A percentile compares a stretch with the other conserved stretches of the same genome.
These are phyloP conservation scores for Falco concolor DNA, from an alignment of 2,797 vertebrate species.

Conservation along the genomic window DNA sequence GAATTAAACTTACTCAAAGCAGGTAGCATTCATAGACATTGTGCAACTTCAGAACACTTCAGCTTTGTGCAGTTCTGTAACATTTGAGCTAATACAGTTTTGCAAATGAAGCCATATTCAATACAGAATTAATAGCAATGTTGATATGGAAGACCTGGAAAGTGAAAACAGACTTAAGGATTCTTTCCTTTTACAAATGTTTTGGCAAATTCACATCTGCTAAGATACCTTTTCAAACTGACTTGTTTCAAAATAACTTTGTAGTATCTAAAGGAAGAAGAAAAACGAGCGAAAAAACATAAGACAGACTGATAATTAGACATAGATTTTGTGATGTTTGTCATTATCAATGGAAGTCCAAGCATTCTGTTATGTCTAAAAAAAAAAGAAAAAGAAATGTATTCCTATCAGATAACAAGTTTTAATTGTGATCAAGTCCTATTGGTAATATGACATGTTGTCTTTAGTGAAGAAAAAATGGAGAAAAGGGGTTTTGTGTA, in stretches of 20 bases:
- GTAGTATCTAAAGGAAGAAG: not conserved
- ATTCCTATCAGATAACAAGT: not conserved
- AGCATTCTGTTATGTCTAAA: not conserved
- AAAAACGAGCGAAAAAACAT: constrained; percentile 24
- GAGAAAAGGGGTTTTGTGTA: not conserved
- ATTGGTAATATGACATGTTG: not conserved
- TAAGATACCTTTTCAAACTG: not conserved
- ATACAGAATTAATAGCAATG: not conserved
- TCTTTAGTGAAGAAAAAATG: not conserved
- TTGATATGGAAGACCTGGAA: not conserved
- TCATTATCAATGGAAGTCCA: not conserved
- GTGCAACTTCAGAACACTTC: not conserved
- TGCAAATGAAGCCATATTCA: not conserved
- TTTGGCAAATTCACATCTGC: not conserved
- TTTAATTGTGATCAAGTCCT: not conserved
- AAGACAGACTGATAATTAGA: constrained; percentile 21
- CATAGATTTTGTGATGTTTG: not conserved
- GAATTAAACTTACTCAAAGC: not conserved
- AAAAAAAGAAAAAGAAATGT: not conserved
- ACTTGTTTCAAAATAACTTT: not conserved
- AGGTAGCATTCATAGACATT: not conserved
- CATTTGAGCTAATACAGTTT: not conserved
- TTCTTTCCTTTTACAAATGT: not conserved
- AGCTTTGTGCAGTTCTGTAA: not conserved
- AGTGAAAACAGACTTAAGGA: not conserved